Conservation (phyloP, 2,888 invertebrate genomes). For the Pimpla rufipes region DNA sequence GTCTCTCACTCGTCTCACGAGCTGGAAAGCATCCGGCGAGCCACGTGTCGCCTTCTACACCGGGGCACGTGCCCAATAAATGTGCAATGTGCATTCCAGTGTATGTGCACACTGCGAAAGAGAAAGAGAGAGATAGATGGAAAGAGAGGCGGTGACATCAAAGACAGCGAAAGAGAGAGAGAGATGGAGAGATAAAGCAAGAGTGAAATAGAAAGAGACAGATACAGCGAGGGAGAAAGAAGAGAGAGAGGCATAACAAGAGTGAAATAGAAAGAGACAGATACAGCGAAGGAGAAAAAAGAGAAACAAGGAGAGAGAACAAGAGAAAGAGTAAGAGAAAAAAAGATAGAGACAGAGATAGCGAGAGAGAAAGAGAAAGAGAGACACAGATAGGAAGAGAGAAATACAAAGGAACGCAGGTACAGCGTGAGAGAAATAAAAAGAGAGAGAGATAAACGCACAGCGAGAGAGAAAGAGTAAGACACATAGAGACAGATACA, state of each 20-base stretch:
- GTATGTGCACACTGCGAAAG: not conserved
- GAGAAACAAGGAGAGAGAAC: not conserved
- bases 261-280: not conserved
- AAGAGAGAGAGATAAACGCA: not conserved
- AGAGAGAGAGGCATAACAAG: no score
- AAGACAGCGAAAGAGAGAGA: not conserved
- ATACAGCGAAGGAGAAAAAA: not conserved
- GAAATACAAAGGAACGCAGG: no score
- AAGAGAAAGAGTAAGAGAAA: not conserved
- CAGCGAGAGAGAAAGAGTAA: not conserved
- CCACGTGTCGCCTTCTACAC: slow-evolving; percentile 35
- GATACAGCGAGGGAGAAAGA: not conserved
- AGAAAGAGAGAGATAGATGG: not conserved
- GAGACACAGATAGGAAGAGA: not conserved
- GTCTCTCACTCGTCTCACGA: slow-evolving; percentile 18
- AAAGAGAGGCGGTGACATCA: no score
- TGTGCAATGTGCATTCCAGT: slow-evolving; percentile 44
- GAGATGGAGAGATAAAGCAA: no score
- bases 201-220: not conserved
- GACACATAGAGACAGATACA: not conserved
- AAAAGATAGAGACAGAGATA: not conserved
- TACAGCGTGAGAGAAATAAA: not conserved
- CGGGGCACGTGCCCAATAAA: slow-evolving; percentile 44
- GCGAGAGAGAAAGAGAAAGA: not conserved
- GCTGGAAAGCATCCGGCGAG: slow-evolving; percentile 31